A percentile compares a stretch with the other conserved stretches of the same genome.
Conservation (phyloP, 2,113 vertebrate genomes). For the Telmatochromis sp. region DNA sequence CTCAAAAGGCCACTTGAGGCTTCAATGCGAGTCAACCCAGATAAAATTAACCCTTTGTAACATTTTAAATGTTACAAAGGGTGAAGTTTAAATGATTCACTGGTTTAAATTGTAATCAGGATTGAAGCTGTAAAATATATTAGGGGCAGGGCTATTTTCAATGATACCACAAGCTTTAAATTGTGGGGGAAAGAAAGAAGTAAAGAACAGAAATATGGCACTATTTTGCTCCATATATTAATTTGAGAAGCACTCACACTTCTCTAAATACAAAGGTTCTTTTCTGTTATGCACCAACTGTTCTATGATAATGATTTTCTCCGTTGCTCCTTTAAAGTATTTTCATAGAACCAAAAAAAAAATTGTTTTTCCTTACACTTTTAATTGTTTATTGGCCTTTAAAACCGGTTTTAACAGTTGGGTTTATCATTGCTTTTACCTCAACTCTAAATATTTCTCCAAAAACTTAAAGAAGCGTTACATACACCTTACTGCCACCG, state of each 20-base stretch:
- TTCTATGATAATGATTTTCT: not conserved
- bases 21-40: not conserved
- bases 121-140: not conserved
- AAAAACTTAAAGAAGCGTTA: not conserved
- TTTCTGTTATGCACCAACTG: not conserved
- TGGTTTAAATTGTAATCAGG: not conserved
- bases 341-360: not conserved
- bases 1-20: not conserved
- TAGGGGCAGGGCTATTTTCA: not conserved
- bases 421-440: not conserved
- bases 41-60: not conserved
- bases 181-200: not conserved
- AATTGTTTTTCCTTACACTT: not conserved
- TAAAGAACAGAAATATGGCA: not conserved
- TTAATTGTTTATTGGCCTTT: not conserved
- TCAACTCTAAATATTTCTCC: not conserved
- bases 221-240: not conserved
- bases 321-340: not conserved
- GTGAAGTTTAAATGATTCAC: not conserved
- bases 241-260: not conserved
- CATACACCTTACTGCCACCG: not conserved
- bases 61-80: not conserved
- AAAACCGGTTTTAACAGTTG: not conserved
- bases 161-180: not conserved
- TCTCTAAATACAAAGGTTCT: not conserved